Evolutionary conservation across 2,888 invertebrate species (phyloP), one percentile per base, ranked within the genome.

Genomic region (Glaucopsyche alexis): DNA sequence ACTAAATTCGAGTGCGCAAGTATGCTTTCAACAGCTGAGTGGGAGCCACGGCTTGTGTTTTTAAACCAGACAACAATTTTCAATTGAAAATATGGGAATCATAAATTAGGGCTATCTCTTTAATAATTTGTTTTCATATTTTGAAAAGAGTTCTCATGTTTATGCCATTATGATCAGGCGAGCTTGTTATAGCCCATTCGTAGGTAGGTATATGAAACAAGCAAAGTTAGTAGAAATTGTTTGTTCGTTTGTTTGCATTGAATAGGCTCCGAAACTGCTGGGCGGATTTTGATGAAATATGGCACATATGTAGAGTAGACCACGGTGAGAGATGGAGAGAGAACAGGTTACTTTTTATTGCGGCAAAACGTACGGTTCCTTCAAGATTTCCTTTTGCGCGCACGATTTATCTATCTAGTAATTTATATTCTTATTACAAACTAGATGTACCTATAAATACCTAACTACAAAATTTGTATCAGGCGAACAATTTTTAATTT

Each of bases 1-100:
- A 66, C 66, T 49, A 65, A 65, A 72, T 49, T 65, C 29, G 72
- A 72, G 72, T 72, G 13, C 40, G 72, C 72, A 72, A 60, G 64
- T 49, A 71, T 72, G 64, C 29, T 72, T 72, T 72, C 65, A 16
- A 49, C 38, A 40, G 8, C 16, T 40, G 64, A 29, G 45, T 38
- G 19, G 19, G n/a, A 65, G 66, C 66, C 66, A 19, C n/a, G 16
- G 66, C 66, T 66, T 66, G 66, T 66, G 66, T 66, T 66, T 66
- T 66, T n/a, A 42, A 42, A 9, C 66, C 66, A 66, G 66, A 66
- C 66, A 66, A 66, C 42, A 16, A 66, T n/a, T 42, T 66, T 66
- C 66, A 66, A 66, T 66, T 66, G 66, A 66, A 66, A 66, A 66
- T 40, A 66, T 66, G 66, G 66, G 42, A 66, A 13, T 42, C 66